These are phyloP conservation scores for Nixonia krombeini DNA, from an alignment of 1,140 invertebrate species.

Conservation along the genomic window DNA sequence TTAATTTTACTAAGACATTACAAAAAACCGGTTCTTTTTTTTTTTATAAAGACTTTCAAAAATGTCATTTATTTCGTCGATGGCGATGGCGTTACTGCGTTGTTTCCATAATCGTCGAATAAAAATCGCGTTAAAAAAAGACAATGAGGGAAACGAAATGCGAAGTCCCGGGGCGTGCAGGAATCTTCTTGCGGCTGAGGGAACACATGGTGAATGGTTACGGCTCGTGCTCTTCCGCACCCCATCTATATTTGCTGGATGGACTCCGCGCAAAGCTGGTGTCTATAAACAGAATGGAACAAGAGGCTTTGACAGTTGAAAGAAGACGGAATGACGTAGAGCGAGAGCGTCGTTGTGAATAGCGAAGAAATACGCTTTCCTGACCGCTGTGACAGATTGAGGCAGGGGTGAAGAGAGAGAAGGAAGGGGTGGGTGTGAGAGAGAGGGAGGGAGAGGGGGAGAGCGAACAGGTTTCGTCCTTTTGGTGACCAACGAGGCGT, in stretches of 20 bases:
- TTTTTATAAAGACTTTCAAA: too few relatives aligned
- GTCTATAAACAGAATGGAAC: conserved; percentile 11
- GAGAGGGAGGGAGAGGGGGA: too few relatives aligned
- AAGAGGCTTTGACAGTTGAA: conserved; percentile 8
- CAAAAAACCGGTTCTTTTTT: too few relatives aligned
- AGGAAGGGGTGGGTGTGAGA: conserved; percentile 31
- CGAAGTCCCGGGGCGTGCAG: background rate
- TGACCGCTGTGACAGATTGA: conserved; percentile 63
- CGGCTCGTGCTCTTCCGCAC: conserved; percentile 43
- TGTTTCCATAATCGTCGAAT: too few relatives aligned
- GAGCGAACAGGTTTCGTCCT: conserved; percentile 43
- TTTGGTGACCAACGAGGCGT: conserved; percentile 66
- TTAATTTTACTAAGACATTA: too few relatives aligned
- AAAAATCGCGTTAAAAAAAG: too few relatives aligned
- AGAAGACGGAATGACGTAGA: conserved; percentile 31
- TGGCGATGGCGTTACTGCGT: too few relatives aligned
- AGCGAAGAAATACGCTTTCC: conserved; percentile 46
- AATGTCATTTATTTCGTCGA: too few relatives aligned
- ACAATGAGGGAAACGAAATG: too few relatives aligned
- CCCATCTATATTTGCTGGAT: conserved; percentile 5
- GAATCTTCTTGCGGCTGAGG: conserved; percentile 7
- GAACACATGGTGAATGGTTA: conserved; percentile 64
- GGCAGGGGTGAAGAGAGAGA: conserved; percentile 40
- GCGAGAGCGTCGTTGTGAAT: conserved; percentile 27
- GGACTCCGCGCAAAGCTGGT: conserved; percentile 7